Conservation (phyloP, 2,113 vertebrate species). For the Callospermophilus lateralis region DNA sequence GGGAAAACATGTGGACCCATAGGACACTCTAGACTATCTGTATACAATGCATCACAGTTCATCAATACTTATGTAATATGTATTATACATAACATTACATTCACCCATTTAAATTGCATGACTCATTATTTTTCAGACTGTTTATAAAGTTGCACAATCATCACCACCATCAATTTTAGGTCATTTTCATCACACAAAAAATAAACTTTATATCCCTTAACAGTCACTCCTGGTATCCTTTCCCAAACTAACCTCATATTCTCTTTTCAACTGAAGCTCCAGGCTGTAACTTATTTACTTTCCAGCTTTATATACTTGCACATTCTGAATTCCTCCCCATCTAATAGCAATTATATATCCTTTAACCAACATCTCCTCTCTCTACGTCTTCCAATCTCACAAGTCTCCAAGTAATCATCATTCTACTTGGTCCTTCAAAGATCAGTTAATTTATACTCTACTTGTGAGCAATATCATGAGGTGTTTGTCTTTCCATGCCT, state of each 20-base stretch:
- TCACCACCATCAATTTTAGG: too few species aligned
- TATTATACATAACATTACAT: not conserved
- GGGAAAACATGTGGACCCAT: not conserved
- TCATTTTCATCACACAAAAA: too few species aligned
- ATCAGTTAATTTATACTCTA: too few species aligned
- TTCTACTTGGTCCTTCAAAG: not conserved
- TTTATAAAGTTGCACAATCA: not conserved
- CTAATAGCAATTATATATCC: not conserved
- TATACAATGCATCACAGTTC: not conserved
- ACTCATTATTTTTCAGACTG: not conserved
- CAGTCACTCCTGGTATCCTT: rapidly evolving
- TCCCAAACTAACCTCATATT: too few species aligned
- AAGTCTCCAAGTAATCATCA: not conserved
- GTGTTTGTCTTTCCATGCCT: too few species aligned
- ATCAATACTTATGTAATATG: not conserved
- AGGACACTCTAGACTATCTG: not conserved
- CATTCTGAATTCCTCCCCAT: not conserved
- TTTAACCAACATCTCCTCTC: not conserved
- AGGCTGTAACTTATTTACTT: not conserved
- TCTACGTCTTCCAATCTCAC: too few species aligned
- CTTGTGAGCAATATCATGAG: too few species aligned
- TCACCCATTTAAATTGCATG: not conserved
- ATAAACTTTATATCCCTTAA: too few species aligned
- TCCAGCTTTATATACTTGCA: too few species aligned
- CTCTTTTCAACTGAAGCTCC: not conserved